Percentiles rank a stretch among this genome's conserved stretches.
Conservation (phyloP, 2,113 vertebrate species). For the Charina bottae region DNA sequence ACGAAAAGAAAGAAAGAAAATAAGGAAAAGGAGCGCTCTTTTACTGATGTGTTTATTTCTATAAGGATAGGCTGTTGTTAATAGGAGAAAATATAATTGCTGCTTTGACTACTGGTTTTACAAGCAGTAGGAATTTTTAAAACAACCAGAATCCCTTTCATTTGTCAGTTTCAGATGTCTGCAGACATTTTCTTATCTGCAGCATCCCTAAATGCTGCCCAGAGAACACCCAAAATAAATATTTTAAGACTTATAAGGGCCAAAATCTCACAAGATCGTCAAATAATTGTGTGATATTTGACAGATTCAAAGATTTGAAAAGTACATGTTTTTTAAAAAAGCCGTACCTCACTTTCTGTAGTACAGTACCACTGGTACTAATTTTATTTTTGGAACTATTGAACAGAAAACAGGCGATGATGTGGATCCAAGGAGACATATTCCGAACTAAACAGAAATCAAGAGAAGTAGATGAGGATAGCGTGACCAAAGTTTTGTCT, state of each 20-base stretch:
- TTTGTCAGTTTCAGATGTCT: neutral
- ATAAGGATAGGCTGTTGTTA: neutral
- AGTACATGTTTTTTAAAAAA: neutral
- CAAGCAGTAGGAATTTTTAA: neutral
- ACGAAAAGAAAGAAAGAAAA: neutral
- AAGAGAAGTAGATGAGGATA: slow-evolving; percentile 70
- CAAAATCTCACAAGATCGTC: neutral
- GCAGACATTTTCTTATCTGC: neutral
- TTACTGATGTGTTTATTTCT: neutral
- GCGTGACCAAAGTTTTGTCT: slow-evolving; percentile 82
- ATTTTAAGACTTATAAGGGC: neutral
- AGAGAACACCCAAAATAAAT: no score
- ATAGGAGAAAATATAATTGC: neutral
- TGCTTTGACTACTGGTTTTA: neutral
- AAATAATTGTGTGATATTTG: neutral
- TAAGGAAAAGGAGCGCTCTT: neutral
- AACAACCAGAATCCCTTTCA: neutral
- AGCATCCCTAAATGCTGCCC: no score
- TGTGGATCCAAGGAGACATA: slow-evolving; percentile 89
- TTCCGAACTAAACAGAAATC: slow-evolving; percentile 80
- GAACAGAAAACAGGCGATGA: slow-evolving; percentile 84
- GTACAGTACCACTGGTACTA: neutral
- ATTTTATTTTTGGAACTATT: slow-evolving; percentile 31
- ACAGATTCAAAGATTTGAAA: neutral
- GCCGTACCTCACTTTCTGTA: neutral